Conservation (phyloP, 2,888 invertebrate species). For the Proisotoma minuta region DNA sequence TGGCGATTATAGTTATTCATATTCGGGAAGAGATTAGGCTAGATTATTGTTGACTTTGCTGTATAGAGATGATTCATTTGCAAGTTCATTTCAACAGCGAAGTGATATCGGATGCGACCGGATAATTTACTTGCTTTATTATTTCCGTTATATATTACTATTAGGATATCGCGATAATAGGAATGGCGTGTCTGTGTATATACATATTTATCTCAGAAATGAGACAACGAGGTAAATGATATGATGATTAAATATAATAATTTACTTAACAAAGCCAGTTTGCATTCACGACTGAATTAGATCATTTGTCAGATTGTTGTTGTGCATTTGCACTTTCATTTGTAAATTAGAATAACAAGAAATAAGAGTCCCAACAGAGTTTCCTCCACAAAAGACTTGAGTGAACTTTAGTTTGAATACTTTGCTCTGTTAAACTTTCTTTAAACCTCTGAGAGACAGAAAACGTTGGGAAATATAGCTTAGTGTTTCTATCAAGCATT, state of each 20-base stretch:
- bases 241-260: not conserved
- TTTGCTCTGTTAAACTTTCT: not conserved
- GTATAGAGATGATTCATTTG: slow-evolving; percentile 12
- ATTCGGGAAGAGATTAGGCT: too few species aligned
- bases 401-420: not conserved
- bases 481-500: slow-evolving; percentile 13
- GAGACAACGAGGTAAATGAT: not conserved
- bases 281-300: not conserved
- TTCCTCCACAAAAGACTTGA: not conserved
- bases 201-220: too few species aligned
- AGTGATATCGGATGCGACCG: not conserved
- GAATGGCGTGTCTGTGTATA: too few species aligned
- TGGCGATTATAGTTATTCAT: not conserved
- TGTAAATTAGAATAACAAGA: not conserved
- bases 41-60: too few species aligned
- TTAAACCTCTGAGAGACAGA: not conserved
- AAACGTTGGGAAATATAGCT: not conserved
- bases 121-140: slow-evolving; percentile 9
- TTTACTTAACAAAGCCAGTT: too few species aligned
- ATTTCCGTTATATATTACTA: slow-evolving; percentile 9
- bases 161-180: too few species aligned
- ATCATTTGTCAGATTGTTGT: not conserved
- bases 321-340: not conserved
- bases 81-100: not conserved
- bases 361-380: not conserved